phyloP scores from a whole-genome alignment of 2,797 vertebrate species.

The Naso thynnoides region DNA sequence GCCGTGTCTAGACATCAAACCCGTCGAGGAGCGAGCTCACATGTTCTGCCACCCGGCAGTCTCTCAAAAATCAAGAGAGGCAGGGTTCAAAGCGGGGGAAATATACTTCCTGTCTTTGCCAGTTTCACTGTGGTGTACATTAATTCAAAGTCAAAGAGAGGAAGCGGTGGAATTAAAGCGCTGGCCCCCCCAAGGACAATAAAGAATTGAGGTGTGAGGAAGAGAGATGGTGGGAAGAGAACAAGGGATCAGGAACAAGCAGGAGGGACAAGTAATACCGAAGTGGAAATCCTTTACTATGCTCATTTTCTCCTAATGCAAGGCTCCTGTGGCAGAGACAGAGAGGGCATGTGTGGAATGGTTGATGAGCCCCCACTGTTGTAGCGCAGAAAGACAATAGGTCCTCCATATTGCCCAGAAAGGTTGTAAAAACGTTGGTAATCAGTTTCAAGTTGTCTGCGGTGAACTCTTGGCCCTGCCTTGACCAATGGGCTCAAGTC shows the following conservation, averaged over 20 bases:
- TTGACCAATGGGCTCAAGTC: constrained; percentile 51
- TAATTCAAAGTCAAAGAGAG: constrained; percentile 74
- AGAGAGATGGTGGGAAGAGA: constrained; percentile 44
- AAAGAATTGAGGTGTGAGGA: constrained; percentile 55
- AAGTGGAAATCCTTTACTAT: constrained; percentile 84
- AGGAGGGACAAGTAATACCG: constrained; percentile 75
- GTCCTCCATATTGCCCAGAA: constrained; percentile 46
- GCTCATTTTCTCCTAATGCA: constrained; percentile 87
- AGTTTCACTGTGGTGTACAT: constrained; percentile 57
- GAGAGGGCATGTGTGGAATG: constrained; percentile 73
- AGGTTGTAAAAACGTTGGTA: constrained; percentile 64
- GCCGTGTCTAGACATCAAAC: constrained; percentile 67
- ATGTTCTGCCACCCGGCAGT: constrained; percentile 48
- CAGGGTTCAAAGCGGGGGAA: constrained; percentile 44
- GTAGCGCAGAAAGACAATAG: constrained; percentile 24
- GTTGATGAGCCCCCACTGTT: constrained; percentile 69
- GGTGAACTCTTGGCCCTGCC: constrained; percentile 70
- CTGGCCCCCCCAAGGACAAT: constrained; percentile 49
- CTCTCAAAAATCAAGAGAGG: constrained; percentile 49
- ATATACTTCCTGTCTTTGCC: constrained; percentile 60
- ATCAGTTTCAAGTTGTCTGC: constrained; percentile 67
- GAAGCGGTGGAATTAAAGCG: constrained; percentile 57
- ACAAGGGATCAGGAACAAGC: constrained; percentile 49
- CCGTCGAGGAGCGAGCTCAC: constrained; percentile 38
- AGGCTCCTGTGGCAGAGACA: constrained; percentile 69